phyloP scores from a whole-genome alignment of 1,140 invertebrate species.

The Dysdera silvatica region DNA sequence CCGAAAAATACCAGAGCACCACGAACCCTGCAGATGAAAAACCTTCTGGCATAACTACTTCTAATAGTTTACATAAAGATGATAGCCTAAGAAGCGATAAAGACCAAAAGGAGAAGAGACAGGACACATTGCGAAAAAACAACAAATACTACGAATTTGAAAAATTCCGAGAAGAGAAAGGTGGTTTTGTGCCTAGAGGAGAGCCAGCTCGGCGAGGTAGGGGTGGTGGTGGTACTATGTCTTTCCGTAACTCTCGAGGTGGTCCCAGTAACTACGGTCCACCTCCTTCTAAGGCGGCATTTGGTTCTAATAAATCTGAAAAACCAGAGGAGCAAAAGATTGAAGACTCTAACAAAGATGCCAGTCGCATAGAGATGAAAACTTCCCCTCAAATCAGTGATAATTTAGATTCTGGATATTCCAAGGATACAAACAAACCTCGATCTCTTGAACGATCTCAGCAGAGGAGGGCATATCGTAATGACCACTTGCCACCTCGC shows the following conservation, averaged over 20 bases:
- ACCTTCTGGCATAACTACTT: constrained; percentile 9
- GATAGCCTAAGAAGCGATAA: constrained; percentile 23
- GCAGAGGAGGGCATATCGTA: constrained; percentile 22
- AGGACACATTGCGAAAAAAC: constrained; percentile 14
- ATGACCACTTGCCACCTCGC: constrained; percentile 33
- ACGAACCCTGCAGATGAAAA: constrained; percentile 13
- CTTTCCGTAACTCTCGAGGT: constrained; percentile 49
- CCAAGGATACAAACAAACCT: constrained; percentile 21
- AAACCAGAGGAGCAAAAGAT: constrained; percentile 25
- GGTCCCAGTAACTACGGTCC: constrained; percentile 53
- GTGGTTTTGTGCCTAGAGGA: constrained; percentile 63
- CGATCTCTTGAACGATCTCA: constrained; percentile 23
- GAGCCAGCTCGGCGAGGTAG: constrained; percentile 70
- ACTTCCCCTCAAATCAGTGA: neutral
- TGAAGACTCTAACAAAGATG: constrained; percentile 22
- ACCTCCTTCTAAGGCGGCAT: constrained; percentile 65
- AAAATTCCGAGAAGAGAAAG: constrained; percentile 24
- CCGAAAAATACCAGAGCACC: constrained; percentile 21
- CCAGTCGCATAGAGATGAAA: constrained; percentile 10
- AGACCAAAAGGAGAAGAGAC: constrained; percentile 22
- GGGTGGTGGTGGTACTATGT: constrained; percentile 24
- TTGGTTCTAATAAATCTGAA: constrained; percentile 39
- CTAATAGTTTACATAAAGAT: constrained; percentile 17
- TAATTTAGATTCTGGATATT: constrained; percentile 9
- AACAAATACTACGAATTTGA: constrained; percentile 4